Percentiles rank a stretch among this genome's conserved stretches.
Conservation (phyloP, 2,888 invertebrate genomes). For the Archips xylosteana region DNA sequence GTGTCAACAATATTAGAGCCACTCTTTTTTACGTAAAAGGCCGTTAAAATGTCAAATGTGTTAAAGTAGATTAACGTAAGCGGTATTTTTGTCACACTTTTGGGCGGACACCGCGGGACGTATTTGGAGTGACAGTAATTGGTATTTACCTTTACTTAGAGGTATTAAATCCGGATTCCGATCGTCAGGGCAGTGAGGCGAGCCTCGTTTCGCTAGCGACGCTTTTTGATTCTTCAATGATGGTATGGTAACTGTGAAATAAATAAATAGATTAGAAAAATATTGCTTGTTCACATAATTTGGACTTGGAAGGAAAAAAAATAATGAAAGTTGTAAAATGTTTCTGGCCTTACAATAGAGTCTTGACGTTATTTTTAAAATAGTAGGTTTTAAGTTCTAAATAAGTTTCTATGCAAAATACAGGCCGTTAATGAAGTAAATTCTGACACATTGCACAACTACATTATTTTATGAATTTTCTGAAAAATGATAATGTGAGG, state of each 20-base stretch:
- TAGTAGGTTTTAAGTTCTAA: no score
- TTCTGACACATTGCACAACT: no score
- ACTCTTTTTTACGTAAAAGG: not conserved
- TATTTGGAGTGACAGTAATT: conserved; percentile 30
- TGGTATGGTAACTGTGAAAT: conserved; percentile 69
- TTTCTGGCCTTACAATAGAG: no score
- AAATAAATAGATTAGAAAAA: conserved; percentile 20
- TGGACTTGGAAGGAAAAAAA: no score
- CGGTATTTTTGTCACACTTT: conserved; percentile 8
- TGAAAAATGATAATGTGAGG: no score
- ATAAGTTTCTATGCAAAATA: no score
- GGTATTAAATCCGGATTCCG: conserved; percentile 95
- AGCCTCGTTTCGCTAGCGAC: conserved; percentile 83
- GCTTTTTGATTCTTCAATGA: conserved; percentile 86
- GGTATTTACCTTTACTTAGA: conserved; percentile 90
- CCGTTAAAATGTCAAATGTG: conserved; percentile 10
- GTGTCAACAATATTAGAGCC: not conserved
- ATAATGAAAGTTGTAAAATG: no score
- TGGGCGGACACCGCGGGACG: not conserved
- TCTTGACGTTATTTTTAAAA: no score
- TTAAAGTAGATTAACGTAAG: conserved; percentile 11
- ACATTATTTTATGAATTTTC: no score
- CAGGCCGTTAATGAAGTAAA: no score
- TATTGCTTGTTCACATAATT: not conserved
- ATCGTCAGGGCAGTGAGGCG: conserved; percentile 92